phyloP scores from a whole-genome alignment of 2,797 vertebrate species.

The Microctenopoma steveboyesi region DNA sequence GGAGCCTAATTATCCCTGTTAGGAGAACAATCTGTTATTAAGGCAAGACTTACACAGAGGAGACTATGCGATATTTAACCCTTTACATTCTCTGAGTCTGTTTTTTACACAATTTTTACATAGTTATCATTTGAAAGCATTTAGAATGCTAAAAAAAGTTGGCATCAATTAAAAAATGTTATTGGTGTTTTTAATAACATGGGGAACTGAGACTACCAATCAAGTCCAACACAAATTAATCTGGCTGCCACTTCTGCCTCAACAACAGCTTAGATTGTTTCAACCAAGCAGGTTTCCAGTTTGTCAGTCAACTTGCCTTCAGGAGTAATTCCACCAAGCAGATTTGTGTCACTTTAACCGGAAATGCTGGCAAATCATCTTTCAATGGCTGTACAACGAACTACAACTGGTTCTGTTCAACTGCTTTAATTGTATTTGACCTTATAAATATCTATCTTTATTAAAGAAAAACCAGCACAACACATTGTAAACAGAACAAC shows the following conservation, averaged over 20 bases:
- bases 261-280: constrained; percentile 37
- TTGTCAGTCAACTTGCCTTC: constrained; percentile 43
- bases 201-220: constrained; percentile 15
- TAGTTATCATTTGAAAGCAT: no score
- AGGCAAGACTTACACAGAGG: constrained; percentile 59
- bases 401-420: background rate
- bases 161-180: background rate
- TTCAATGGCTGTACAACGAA: background rate
- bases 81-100: constrained; percentile 27
- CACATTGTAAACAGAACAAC: background rate
- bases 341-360: constrained; percentile 38
- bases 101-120: background rate
- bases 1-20: constrained; percentile 85
- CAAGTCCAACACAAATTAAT: constrained; percentile 21
- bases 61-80: constrained; percentile 60
- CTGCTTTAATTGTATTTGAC: background rate
- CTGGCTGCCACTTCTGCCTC: constrained; percentile 18
- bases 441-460: background rate
- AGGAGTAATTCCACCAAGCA: constrained; percentile 35
- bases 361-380: constrained; percentile 24
- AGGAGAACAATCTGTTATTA: constrained; percentile 85
- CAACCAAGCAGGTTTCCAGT: constrained; percentile 41
- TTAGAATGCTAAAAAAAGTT: background rate
- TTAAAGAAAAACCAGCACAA: background rate
- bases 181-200: background rate